Evolutionary conservation across 2,797 vertebrate genomes (phyloP).

Genomic region (Sebastes miniatus): DNA sequence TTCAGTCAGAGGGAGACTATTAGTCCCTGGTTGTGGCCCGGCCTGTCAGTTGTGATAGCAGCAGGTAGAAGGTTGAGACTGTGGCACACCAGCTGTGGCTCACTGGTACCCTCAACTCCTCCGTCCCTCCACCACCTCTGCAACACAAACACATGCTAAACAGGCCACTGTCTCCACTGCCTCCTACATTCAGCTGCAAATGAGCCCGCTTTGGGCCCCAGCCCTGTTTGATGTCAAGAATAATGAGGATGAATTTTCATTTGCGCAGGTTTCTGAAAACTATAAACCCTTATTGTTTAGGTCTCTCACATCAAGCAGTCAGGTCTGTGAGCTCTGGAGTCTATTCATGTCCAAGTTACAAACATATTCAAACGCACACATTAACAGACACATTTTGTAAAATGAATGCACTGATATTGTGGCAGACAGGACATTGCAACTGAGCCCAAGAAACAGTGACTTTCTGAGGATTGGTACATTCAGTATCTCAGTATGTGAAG

Average conservation of each 20-base stretch:
- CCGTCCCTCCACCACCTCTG: constrained; percentile 71
- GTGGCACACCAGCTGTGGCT: constrained; percentile 84
- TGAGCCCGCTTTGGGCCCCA: constrained; percentile 77
- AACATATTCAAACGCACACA: constrained; percentile 21
- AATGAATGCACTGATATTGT: background rate
- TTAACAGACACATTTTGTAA: background rate
- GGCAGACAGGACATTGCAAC: background rate
- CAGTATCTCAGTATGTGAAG: background rate
- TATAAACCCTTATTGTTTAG: constrained; percentile 70
- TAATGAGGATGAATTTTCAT: constrained; percentile 81
- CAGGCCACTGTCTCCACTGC: constrained; percentile 76
- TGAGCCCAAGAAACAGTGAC: background rate
- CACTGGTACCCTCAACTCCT: constrained; percentile 78
- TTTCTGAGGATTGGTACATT: background rate
- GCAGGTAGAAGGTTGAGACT: constrained; percentile 73
- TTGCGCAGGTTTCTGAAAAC: constrained; percentile 69
- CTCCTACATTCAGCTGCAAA: constrained; percentile 89
- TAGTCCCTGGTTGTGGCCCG: constrained; percentile 25
- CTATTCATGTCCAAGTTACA: constrained; percentile 33
- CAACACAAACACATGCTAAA: constrained; percentile 88
- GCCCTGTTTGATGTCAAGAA: constrained; percentile 85
- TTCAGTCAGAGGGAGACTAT: constrained; percentile 23
- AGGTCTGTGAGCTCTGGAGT: constrained; percentile 37
- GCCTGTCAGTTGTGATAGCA: constrained; percentile 64
- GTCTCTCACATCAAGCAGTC: constrained; percentile 59